These are phyloP conservation scores for Perca flavescens DNA, from an alignment of 2,113 vertebrate species.

Conservation along the genomic window DNA sequence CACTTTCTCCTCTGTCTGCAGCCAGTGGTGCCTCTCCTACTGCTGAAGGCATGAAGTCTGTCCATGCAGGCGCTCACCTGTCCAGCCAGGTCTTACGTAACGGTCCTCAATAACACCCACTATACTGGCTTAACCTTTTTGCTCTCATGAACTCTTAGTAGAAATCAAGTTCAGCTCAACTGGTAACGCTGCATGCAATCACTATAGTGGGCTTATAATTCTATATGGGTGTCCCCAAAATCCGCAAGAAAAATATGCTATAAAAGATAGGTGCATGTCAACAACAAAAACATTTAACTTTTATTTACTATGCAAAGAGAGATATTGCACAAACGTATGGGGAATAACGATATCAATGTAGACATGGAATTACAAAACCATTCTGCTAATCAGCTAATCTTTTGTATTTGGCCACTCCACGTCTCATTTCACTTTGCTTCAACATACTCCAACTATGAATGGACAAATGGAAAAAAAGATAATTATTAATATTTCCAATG, in stretches of 20 bases:
- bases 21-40: constrained; percentile 74
- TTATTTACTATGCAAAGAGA: constrained; percentile 99
- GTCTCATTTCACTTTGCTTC: constrained; percentile 77
- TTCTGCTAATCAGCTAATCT: constrained; percentile 68
- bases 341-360: constrained; percentile 75
- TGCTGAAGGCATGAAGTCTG: constrained; percentile 68
- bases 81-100: constrained; percentile 70
- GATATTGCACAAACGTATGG: constrained; percentile 91
- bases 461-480: constrained; percentile 38
- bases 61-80: constrained; percentile 67
- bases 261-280: constrained; percentile 93
- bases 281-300: constrained; percentile 86
- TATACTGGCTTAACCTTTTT: constrained; percentile 76
- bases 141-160: constrained; percentile 80
- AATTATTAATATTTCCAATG: constrained; percentile 45
- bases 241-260: constrained; percentile 86
- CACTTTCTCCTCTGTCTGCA: constrained; percentile 82
- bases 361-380: constrained; percentile 68
- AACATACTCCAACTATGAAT: constrained; percentile 57
- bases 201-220: constrained; percentile 86
- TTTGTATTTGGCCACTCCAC: constrained; percentile 80
- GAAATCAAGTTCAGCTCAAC: constrained; percentile 82
- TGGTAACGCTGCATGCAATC: constrained; percentile 90
- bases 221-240: constrained; percentile 81
- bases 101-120: constrained; percentile 80